Evolutionary conservation across 30 jellyfish, hydroid and myxozoan species (phyloP), one percentile per base, ranked within the genome.

Genomic region (Pseudorhiza aurosa): DNA sequence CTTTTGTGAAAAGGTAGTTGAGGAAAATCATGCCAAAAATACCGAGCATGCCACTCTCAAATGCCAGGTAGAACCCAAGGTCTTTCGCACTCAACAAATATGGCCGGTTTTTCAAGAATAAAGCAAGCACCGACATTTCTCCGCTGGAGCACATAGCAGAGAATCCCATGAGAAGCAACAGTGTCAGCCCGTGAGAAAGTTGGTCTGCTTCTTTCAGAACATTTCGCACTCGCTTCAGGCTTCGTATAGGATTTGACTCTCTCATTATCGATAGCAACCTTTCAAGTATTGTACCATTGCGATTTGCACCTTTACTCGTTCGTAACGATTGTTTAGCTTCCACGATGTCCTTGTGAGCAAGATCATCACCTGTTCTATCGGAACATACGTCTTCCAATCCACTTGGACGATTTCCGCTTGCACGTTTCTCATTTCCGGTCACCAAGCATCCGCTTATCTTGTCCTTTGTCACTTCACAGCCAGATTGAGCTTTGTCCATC

Each of bases 1-100:
- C 22, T 60, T 39, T 60, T 15, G 75, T 60, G 49, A 60, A 39
- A 12, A 60, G 53, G 31, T 60, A 60, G 75, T 60, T 60, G 55
- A 35, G 9, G 22, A 7, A 2, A 35, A 31, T 53, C 31, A 60
- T 15, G 25, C 75, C 75, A 5, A 26, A 19, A 31, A 60, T 60
- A 1, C 55, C 75, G 4, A 60, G 30, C 18, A 60, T 26, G 10
- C 55, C 75, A 60, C 75, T 60, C n/a, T 26, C 53, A 60, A 2
- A 26, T 4, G 75, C 75, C 5, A 60, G 35, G 25, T 7, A 60
- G n/a, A 26, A 24, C 4, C 75, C 75, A 1, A 60, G 6, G 44
- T 26, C 47, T 39, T 30, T 21, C 14, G 75, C 31, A 28, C 55
- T 60, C 7, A 60, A 29, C 10, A 60, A 60, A 29, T 60, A 60